Percentiles rank a stretch among this genome's conserved stretches.
Conservation (phyloP, 2,797 vertebrate species). For the Peromyscus aztecus region DNA sequence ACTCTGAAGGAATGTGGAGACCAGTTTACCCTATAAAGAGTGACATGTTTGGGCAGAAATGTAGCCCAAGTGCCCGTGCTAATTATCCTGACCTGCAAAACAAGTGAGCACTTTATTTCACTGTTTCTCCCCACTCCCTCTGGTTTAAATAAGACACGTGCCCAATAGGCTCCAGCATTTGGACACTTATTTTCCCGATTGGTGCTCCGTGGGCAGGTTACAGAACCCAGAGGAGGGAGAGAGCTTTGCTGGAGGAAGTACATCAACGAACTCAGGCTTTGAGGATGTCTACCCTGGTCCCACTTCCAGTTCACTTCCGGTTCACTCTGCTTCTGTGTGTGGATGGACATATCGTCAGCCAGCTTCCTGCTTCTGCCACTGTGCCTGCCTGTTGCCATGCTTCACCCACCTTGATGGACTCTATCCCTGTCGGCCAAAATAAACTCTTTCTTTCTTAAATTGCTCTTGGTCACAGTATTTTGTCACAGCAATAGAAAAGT, state of each 20-base stretch:
- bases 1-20: neutral
- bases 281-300: neutral
- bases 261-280: neutral
- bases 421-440: neutral
- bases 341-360: neutral
- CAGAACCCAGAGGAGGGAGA: neutral
- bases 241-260: neutral
- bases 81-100: neutral
- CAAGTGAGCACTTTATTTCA: neutral
- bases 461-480: neutral
- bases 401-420: neutral
- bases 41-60: neutral
- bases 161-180: neutral
- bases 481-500: neutral
- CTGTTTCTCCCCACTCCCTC: neutral
- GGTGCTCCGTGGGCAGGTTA: neutral
- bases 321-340: neutral
- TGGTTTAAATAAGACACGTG: neutral
- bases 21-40: neutral
- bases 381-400: neutral
- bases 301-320: accelerated
- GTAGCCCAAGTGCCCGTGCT: neutral
- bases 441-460: neutral
- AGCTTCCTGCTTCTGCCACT: neutral
- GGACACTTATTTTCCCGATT: neutral